Evolutionary conservation across 2,888 invertebrate species (phyloP), one percentile per base, ranked within the genome.

Genomic region (Nephrocerus scutellatus): DNA sequence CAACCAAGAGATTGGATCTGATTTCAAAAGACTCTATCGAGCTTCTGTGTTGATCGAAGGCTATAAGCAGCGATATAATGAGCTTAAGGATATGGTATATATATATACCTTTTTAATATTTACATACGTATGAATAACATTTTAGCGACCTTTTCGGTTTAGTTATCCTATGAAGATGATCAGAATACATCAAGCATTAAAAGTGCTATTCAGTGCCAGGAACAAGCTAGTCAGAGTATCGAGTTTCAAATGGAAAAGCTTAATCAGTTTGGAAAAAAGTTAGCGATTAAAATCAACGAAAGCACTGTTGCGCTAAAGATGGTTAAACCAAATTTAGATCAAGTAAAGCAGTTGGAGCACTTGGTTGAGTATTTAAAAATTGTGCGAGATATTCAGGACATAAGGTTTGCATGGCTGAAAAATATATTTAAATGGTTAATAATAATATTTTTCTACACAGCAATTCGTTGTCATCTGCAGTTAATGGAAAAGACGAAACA

Each of bases 371-470:
- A 88, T 63, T 65, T 86, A 39, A 77, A 74, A 55, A 74, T 83
- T 28, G 72, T 84, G 49, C 76, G 81, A 55, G 76, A 75, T 55
- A 74, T 87, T 50, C 80, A 87, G 57, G 77, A 80, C 47, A 68
- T 85, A 36, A 80, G 82, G 83, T 82, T 46, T 34, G 19, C 8
- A 6, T 13, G 6, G 7, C 16, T 13, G 21, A 13, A 7, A 5
- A 6, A 30, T 13, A 14, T 8, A 18, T 23, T 25, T 2, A 12
- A 7, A 2, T 26, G 30, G 23, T n/a, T 18, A 22, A 14, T 26
- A 21, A 23, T 30, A 9, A 10, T 26, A 7, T 34, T 29, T 34
- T 8, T 31, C 21, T 39, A 46, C 48, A 21, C 23, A 62, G 59
- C 31, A 43, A 52, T 22, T 47, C 51, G 1, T 34, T 69, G 10